Base-by-base conservation (phyloP, 2,888 invertebrate genomes). In the Tanytarsus gracilentus region DNA sequence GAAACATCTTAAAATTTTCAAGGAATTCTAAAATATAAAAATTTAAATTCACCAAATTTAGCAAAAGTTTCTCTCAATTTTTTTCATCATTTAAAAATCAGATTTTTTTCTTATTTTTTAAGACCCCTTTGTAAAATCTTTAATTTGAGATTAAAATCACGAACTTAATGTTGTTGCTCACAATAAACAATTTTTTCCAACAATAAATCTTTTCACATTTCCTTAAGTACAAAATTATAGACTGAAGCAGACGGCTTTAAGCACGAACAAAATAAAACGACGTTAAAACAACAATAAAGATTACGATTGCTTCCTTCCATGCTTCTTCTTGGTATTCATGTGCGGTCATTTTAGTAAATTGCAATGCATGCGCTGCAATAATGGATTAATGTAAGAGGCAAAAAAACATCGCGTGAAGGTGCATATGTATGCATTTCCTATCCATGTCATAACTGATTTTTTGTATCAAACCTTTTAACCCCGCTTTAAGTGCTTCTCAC, bases 341-440 rank as follows among this genome's bases (percentile, higher is more conserved):
- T 55, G 55, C 23, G 39, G 39, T n/a, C 36, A 9, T 58, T 48
- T 29, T 44, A 27, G 40, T 29, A 58, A 56, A 23, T 29, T 48
- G 58, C 58, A 58, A 23, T 44, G 21, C 21, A 48, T 58, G 48
- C 58, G 48, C 30, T 29, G 48, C 44, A 27, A n/a, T 58, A 58
- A 58, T 58, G 58, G 58, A 58, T 58, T 58, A 58, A 48, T 44
- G 40, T n/a, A 44, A 44, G 21, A 8, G n/a, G n/a, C n/a, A n/a
- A 44, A 44, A 26, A 30, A 23, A 53, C 16, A 44, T 58, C 26
- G 48, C 56, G 44, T 58, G 29, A 44, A 7, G 9, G 16, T 55
- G 23, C 26, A 14, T 18, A 26, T 25, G 8, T n/a, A 49, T 25
- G 29, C 48, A 29, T 29, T 48, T 48, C 58, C 51, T 30, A 40